Evolutionary conservation across 2,797 vertebrate genomes (phyloP).

Genomic region (Neoniphon sammara): DNA sequence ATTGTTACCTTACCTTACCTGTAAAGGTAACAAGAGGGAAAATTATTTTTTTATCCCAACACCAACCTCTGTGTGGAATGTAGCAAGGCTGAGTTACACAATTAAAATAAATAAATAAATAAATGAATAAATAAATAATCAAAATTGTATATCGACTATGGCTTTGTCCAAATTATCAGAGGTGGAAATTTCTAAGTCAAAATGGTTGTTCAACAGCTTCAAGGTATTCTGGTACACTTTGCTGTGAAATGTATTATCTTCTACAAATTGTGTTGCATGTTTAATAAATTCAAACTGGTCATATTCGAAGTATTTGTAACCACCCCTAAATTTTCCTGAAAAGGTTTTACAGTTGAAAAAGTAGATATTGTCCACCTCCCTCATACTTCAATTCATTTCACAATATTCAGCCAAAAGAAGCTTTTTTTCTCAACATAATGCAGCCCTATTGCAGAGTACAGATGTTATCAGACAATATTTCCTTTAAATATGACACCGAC

Average conservation of each 20-base stretch:
- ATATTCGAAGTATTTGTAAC: not conserved
- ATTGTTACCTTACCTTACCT: not conserved
- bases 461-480: slow-evolving; percentile 33
- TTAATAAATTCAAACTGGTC: slow-evolving; percentile 11
- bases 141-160: not conserved
- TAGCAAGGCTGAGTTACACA: no score
- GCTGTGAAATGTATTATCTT: slow-evolving; percentile 19
- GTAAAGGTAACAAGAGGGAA: no score
- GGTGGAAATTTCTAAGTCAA: no score
- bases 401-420: not conserved
- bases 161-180: no score
- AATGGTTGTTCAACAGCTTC: no score
- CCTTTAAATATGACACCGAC: slow-evolving; percentile 28
- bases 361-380: slow-evolving; percentile 14
- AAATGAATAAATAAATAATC: not conserved
- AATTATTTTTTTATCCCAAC: no score
- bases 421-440: slow-evolving; percentile 3
- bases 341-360: not conserved
- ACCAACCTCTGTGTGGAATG: no score
- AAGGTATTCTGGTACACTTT: no score
- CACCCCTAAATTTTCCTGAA: no score
- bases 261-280: slow-evolving; percentile 6
- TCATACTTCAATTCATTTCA: not conserved
- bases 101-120: no score
- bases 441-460: slow-evolving; percentile 9